Conservation (phyloP, 2,888 invertebrate genomes). For the Dicyrtomina minuta region DNA sequence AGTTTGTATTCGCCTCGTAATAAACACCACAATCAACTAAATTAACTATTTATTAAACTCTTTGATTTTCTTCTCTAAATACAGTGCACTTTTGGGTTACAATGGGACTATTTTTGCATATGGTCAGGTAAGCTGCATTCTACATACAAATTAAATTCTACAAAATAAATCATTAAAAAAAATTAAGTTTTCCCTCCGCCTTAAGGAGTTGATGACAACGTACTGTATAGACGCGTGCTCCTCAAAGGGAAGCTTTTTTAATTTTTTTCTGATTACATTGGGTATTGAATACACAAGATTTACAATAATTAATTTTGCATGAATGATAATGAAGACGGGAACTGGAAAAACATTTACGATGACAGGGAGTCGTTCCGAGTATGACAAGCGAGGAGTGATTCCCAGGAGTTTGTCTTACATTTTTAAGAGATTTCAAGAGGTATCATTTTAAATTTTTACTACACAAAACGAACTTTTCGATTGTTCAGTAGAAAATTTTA, state of each 20-base stretch:
- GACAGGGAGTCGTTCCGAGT: constrained; percentile 59
- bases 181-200: too few relatives aligned
- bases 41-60: too few relatives aligned
- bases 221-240: too few relatives aligned
- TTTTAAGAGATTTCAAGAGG: constrained; percentile 58
- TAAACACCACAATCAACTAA: too few relatives aligned
- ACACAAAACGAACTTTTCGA: neutral
- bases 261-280: neutral
- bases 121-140: constrained; percentile 63
- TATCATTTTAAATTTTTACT: constrained; percentile 39
- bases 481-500: neutral
- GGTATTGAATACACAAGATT: constrained; percentile 23
- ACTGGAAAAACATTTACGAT: constrained; percentile 63
- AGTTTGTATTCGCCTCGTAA: too few relatives aligned
- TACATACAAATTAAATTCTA: too few relatives aligned
- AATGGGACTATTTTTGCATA: constrained; percentile 64
- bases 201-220: too few relatives aligned
- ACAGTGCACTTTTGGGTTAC: constrained; percentile 61
- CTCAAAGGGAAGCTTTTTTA: too few relatives aligned
- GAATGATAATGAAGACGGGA: constrained; percentile 57
- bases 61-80: too few relatives aligned
- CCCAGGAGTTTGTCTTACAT: constrained; percentile 61
- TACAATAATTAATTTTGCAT: neutral
- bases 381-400: constrained; percentile 60
- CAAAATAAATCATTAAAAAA: too few relatives aligned